Evolutionary conservation across 2,888 invertebrate genomes (phyloP).

Genomic region (Lithophane socia): DNA sequence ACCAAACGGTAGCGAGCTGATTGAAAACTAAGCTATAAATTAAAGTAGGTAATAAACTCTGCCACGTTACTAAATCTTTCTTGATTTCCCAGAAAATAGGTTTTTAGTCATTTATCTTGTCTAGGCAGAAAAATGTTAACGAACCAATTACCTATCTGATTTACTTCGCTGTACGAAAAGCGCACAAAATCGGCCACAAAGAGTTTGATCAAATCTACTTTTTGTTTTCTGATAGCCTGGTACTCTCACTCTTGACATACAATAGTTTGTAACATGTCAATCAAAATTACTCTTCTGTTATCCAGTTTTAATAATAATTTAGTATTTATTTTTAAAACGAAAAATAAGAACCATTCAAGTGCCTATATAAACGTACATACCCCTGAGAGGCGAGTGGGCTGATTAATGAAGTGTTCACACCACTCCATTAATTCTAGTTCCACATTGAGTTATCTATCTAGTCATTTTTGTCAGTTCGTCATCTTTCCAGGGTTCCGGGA

Average conservation of each 20-base stretch:
- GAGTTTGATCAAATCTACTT: neutral
- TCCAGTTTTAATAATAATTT: neutral
- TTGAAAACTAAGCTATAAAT: constrained; percentile 37
- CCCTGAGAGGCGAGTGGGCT: neutral
- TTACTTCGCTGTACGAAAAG: constrained; percentile 11
- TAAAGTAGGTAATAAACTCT: constrained; percentile 35
- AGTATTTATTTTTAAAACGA: too few species aligned
- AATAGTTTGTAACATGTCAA: neutral
- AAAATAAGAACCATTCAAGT: too few species aligned
- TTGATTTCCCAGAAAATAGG: constrained; percentile 36
- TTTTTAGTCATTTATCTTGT: constrained; percentile 37
- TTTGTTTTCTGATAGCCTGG: neutral
- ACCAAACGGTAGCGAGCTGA: constrained; percentile 3
- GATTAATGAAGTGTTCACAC: too few species aligned
- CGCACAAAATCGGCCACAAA: neutral
- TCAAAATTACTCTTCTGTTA: neutral
- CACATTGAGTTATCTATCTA: neutral
- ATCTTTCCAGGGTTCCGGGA: too few species aligned
- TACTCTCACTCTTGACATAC: neutral
- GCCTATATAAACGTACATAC: too few species aligned
- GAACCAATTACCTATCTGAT: constrained; percentile 17
- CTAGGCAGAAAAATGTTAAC: constrained; percentile 17
- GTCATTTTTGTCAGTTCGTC: too few species aligned
- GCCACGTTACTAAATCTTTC: constrained; percentile 24
- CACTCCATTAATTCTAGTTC: neutral